Conservation (phyloP, 2,113 vertebrate species). For the Morone saxatilis region DNA sequence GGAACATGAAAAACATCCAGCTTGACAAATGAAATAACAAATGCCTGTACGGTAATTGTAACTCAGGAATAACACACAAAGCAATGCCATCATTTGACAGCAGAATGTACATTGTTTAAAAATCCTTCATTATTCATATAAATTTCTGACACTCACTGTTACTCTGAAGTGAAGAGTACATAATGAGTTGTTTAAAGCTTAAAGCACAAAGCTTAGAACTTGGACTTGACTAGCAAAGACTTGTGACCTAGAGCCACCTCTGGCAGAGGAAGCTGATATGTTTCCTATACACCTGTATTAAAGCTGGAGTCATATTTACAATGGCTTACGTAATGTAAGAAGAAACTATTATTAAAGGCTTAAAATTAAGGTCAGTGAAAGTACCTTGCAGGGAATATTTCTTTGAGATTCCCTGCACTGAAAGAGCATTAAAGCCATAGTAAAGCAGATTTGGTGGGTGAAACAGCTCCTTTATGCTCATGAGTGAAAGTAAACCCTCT, state of each 20-base stretch:
- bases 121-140: no score
- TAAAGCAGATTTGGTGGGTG: slow-evolving; percentile 19
- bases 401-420: neutral
- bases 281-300: neutral
- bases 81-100: neutral
- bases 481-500: neutral
- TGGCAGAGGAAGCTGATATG: neutral
- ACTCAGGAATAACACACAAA: neutral
- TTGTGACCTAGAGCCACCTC: neutral
- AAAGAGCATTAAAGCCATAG: neutral
- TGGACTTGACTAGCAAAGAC: neutral
- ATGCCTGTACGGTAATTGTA: neutral
- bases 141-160: neutral
- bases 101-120: no score
- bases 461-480: slow-evolving; percentile 14
- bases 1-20: neutral
- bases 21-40: neutral
- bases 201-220: neutral
- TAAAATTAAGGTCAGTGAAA: neutral
- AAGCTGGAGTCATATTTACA: neutral
- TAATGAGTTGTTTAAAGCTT: neutral
- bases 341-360: slow-evolving; percentile 18
- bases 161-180: neutral
- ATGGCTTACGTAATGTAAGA: neutral
- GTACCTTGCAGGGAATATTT: no score